Conservation (phyloP, 2,797 vertebrate species). For the Thripadectes ignobilis region DNA sequence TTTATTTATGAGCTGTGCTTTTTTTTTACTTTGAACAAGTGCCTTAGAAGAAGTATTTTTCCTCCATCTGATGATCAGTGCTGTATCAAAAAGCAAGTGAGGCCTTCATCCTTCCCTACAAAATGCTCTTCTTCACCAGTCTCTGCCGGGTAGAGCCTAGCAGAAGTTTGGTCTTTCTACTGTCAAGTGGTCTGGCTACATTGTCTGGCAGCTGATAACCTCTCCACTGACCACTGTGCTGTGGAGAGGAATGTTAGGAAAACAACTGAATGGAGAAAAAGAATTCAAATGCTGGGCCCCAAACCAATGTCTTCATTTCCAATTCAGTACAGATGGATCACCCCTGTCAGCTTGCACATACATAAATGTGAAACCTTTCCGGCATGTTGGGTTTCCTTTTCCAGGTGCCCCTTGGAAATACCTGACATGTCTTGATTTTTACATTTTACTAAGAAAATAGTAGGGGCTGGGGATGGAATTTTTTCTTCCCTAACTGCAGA, state of each 20-base stretch:
- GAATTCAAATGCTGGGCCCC: not conserved
- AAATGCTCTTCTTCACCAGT: constrained; percentile 4
- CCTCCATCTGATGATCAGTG: constrained; percentile 68
- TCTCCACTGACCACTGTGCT: not conserved
- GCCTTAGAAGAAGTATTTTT: constrained; percentile 85
- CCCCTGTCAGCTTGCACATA: not conserved
- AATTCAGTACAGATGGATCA: not conserved
- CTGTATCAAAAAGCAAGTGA: constrained; percentile 63
- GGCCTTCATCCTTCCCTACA: constrained; percentile 57
- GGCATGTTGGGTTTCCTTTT: not conserved
- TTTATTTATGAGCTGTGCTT: constrained; percentile 56
- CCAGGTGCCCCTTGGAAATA: not conserved
- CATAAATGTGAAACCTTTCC: not conserved
- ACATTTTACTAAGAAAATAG: not conserved
- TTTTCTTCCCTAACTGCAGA: not conserved
- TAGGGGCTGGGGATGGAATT: not conserved
- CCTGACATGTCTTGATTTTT: not conserved
- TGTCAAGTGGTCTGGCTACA: constrained; percentile 51
- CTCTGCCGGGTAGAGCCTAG: not conserved
- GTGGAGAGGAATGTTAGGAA: not conserved
- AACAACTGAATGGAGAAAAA: not conserved
- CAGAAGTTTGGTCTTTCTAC: constrained; percentile 38
- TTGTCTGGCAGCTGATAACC: constrained; percentile 8
- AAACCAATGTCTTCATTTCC: constrained; percentile 4
- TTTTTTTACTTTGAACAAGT: constrained; percentile 89